Conservation (phyloP, 2,113 vertebrate genomes). For the Carassius auratus region DNA sequence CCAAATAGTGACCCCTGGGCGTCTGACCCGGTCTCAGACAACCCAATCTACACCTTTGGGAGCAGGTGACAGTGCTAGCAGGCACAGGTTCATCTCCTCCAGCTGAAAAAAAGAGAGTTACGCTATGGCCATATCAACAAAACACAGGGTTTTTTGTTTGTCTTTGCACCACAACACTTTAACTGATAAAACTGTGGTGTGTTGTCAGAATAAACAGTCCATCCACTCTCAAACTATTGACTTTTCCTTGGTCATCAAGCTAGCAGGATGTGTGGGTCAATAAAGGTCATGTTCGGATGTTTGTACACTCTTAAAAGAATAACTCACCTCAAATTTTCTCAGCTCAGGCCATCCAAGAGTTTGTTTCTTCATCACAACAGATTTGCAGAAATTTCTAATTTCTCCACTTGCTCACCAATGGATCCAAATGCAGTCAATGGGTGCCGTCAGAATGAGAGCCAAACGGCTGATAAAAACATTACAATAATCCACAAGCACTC, state of each 20-base stretch:
- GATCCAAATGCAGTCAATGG: too few species aligned
- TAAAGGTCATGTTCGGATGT: constrained; percentile 45
- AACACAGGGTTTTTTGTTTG: constrained; percentile 55
- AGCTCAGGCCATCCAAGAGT: background rate
- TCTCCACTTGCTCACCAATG: background rate
- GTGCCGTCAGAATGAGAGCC: background rate
- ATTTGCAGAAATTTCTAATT: background rate
- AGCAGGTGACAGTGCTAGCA: constrained; percentile 66
- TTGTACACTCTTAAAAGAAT: constrained; percentile 27
- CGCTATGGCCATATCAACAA: constrained; percentile 72
- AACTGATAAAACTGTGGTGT: constrained; percentile 50
- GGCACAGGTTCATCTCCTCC: constrained; percentile 9
- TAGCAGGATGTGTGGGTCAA: constrained; percentile 62
- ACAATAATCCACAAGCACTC: too few species aligned
- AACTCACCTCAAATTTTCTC: background rate
- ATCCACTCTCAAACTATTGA: constrained; percentile 73
- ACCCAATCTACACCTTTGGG: constrained; percentile 74
- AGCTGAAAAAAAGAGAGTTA: constrained; percentile 47
- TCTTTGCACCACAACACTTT: constrained; percentile 21
- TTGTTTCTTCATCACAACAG: background rate
- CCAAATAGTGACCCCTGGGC: constrained; percentile 65
- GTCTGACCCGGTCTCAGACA: constrained; percentile 67
- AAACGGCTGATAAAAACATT: too few species aligned
- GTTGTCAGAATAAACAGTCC: constrained; percentile 75
- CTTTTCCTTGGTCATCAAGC: constrained; percentile 73